Percentiles rank a stretch among this genome's conserved stretches.
Evolutionary conservation across 1,140 invertebrate genomes (phyloP).

Genomic region (Gonatopus flavifemur): DNA sequence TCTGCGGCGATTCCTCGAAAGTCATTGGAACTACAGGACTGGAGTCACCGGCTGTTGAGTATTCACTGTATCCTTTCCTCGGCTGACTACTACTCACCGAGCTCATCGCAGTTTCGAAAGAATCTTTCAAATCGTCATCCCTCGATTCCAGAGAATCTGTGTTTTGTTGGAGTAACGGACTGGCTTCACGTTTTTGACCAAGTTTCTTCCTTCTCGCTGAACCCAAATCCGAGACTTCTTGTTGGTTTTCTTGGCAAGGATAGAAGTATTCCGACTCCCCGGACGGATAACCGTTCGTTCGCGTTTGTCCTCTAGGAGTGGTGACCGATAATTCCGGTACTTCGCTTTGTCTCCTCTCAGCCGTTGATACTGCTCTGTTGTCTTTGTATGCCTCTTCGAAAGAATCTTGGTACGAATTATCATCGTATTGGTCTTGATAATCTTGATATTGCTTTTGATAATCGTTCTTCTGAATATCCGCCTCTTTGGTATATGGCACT

Average conservation of each 20-base stretch:
- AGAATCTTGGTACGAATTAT: conserved; percentile 43
- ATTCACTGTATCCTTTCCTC: conserved; percentile 47
- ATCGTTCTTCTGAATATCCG: conserved; percentile 28
- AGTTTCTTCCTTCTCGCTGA: conserved; percentile 37
- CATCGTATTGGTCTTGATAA: conserved; percentile 34
- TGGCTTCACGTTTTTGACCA: conserved; percentile 39
- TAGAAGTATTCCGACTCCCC: conserved; percentile 50
- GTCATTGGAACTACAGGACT: conserved; percentile 30
- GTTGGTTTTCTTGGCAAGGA: conserved; percentile 32
- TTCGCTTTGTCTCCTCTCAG: conserved; percentile 40
- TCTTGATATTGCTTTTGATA: conserved; percentile 38
- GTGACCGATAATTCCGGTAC: conserved; percentile 50
- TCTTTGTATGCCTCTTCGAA: conserved; percentile 46
- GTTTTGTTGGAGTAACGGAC: conserved; percentile 55
- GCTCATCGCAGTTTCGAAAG: conserved; percentile 64
- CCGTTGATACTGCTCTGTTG: conserved; percentile 13
- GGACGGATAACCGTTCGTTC: conserved; percentile 45
- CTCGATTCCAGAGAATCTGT: conserved; percentile 62
- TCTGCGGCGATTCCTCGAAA: conserved; percentile 40
- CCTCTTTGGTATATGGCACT: conserved; percentile 40
- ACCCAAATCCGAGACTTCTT: conserved; percentile 28
- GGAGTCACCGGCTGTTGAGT: conserved; percentile 47
- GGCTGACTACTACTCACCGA: conserved; percentile 56
- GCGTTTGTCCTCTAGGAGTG: conserved; percentile 47
- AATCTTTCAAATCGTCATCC: conserved; percentile 62